Percentiles rank a stretch among this genome's conserved stretches.
These are phyloP conservation scores for Poeciliopsis turneri DNA, from an alignment of 2,797 vertebrate genomes.

Conservation along the genomic window DNA sequence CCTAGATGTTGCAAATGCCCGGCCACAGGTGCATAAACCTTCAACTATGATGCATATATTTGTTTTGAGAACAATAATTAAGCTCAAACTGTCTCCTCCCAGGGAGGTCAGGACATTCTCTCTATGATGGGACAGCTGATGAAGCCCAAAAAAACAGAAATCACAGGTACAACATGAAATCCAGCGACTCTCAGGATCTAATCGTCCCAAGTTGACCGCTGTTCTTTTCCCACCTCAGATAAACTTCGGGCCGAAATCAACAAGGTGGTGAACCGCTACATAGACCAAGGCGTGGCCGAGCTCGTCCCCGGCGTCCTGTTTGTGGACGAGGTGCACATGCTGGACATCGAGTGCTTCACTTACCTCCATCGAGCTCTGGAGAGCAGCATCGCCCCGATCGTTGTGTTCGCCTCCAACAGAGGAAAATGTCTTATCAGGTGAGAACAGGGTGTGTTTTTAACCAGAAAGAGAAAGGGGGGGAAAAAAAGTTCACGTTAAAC, in stretches of 20 bases:
- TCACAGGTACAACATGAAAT: constrained; percentile 85
- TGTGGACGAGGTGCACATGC: constrained; percentile 98
- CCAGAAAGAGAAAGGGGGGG: not conserved
- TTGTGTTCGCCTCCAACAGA: constrained; percentile 97
- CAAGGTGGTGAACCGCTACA: constrained; percentile 99
- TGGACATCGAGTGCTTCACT: constrained; percentile 99
- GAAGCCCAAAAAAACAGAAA: constrained; percentile 99
- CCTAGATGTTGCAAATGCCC: constrained; percentile 94
- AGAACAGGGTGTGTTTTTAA: not conserved
- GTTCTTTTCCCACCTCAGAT: constrained; percentile 74
- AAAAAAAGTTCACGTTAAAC: not conserved
- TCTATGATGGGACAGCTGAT: constrained; percentile 99
- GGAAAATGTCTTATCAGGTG: constrained; percentile 97
- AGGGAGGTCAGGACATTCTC: constrained; percentile 98
- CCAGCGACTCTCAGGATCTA: not conserved
- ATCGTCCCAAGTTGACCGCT: not conserved
- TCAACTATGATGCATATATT: not conserved
- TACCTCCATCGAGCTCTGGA: constrained; percentile 96
- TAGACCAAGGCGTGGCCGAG: constrained; percentile 97
- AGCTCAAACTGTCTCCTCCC: constrained; percentile 29
- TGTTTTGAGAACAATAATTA: not conserved
- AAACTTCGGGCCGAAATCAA: constrained; percentile 97
- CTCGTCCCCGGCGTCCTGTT: constrained; percentile 97
- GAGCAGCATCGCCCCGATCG: constrained; percentile 95
- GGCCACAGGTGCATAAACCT: constrained; percentile 87